Evolutionary conservation across 2,888 invertebrate species (phyloP), one percentile per base, ranked within the genome.

Genomic region (Nomada flava): DNA sequence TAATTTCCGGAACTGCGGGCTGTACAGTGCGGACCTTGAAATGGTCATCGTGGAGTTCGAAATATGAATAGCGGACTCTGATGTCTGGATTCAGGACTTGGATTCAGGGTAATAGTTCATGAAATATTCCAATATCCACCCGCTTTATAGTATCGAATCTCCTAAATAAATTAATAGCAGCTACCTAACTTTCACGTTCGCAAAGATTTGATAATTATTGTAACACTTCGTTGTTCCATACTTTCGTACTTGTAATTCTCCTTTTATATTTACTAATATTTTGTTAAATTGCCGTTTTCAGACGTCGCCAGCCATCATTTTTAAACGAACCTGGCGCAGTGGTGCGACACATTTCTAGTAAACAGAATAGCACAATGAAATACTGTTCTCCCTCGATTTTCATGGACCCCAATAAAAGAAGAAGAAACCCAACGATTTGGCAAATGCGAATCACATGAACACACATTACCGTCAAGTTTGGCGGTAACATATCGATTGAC

Each of bases 401-500:
- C 67, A 63, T 63, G 44, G 80, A 57, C 36, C 10, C 11, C 20
- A 4, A 63, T 72, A 68, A 67, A 52, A 10, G 57, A 57, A 50
- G 42, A 18, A 7, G 20, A 9, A 42, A 23, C 26, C 11, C 44
- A 13, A 0, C 23, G 9, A 63, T 80, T 80, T 80, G 80, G 80
- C 72, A 11, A 20, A 67, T 52, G 44, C 5, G n/a, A 63, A 47
- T 52, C 20, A 4, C 44, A 68, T 55, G 79, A 72, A 71, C 42
- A 52, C 50, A n/a, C 18, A 63, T 79, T 68, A 68, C 2, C 42
- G 52, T 79, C 63, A 53, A 68, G 26, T 79, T 71, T 62, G 62
- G 53, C 29, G 29, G 52, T 50, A 29, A 15, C 57, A 5, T 72
- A 79, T 80, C 80, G 80, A 80, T 80, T 80, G 80, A 79, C 80